Percentiles rank a stretch among this genome's conserved stretches.
phyloP scores from a whole-genome alignment of 2,113 vertebrate species.

The Mastomys natalensis region DNA sequence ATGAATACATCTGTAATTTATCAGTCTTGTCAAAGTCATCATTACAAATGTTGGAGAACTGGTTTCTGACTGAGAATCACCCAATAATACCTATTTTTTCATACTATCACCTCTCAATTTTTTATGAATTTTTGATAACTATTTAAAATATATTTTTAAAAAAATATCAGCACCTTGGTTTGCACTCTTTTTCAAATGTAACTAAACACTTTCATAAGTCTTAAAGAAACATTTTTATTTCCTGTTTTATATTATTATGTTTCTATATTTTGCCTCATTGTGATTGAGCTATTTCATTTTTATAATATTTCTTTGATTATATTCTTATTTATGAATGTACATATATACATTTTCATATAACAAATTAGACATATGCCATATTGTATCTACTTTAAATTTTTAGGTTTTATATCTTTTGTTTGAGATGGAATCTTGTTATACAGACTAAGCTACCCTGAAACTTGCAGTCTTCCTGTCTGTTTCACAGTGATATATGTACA shows the following conservation, averaged over 20 bases:
- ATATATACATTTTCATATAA: not conserved
- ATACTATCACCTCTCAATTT: not conserved
- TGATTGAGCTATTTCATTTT: not conserved
- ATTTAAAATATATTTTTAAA: not conserved
- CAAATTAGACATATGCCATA: not conserved
- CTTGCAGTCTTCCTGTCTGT: not conserved
- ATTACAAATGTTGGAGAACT: not conserved
- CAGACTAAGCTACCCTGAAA: not conserved
- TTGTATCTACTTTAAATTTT: not conserved
- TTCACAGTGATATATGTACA: not conserved
- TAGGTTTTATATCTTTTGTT: not conserved
- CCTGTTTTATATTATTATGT: not conserved
- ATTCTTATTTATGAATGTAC: not conserved
- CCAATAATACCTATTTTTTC: not conserved
- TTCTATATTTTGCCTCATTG: not conserved
- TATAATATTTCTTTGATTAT: not conserved
- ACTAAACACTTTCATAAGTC: not conserved
- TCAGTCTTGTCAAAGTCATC: not conserved
- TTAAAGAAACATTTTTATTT: not conserved
- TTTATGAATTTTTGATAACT: not conserved
- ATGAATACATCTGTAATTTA: slow-evolving; percentile 10
- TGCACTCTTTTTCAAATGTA: not conserved
- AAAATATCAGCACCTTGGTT: not conserved
- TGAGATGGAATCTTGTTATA: not conserved
- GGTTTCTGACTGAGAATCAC: not conserved